Evolutionary conservation across 2,888 invertebrate genomes (phyloP), one percentile per base, ranked within the genome.

Genomic region (Prosopocoilus inquinatus): DNA sequence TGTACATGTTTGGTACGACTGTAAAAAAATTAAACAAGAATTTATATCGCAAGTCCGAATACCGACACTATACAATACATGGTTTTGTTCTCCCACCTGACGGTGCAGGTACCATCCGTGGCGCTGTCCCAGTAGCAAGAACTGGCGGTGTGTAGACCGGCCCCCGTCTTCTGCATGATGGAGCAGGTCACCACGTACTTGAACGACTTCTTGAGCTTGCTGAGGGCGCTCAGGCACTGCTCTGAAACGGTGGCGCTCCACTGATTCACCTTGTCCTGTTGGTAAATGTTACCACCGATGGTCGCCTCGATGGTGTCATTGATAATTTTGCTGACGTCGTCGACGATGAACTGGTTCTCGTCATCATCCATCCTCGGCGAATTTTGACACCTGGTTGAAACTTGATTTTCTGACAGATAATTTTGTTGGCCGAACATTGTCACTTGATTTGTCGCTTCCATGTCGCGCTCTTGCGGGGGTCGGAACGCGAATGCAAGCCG

Each of bases 11-110:
- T 43, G 15, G 9, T 35, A 35, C 11, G 36, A 16, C 9, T 51
- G 47, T 12, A 48, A 46, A 9, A n/a, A 51, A 47, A 38, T 48
- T 9, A n/a, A 53, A 48, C 39, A 33, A 43, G 33, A 49, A 53
- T 57, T 72, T 63, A 78, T 62, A 77, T 77, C 13, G 89, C 86
- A 44, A 90, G 77, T 33, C 88, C 91, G 80, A 90, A 92, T 36
- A 92, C 85, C 64, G 89, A 90, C 28, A 91, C 87, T 60, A 91
- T 90, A 71, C 90, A 91, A 73, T 90, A 90, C 86, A 92, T 89
- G 58, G 86, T 88, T 75, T 91, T 91, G 75, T 91, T 91, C 71
- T 93, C 91, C 91, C 91, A 93, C 67, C 91, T 84, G 5, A 91
- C 89, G 1, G 90, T 91, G 73, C 89, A 90, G 45, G 88, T 86